Base-by-base conservation (phyloP, 2,797 vertebrate genomes). In the Tokudaia tokunoshimensis region DNA sequence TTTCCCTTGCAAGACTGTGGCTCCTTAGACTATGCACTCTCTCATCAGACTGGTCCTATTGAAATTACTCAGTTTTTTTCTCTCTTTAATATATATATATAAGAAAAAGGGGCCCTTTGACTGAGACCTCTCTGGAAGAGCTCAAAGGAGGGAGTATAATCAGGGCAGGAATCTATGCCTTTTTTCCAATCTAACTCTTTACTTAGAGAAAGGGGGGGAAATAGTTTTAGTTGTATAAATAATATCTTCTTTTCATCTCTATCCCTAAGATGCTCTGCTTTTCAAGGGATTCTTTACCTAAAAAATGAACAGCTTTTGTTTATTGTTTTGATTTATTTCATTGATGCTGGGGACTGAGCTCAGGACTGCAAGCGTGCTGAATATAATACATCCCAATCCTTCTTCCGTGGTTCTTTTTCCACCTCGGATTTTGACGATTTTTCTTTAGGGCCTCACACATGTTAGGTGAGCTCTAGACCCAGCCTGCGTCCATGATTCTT, bases 161-260 rank as follows among this genome's bases (percentile, higher is more conserved):
- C 10, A 44, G 7, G 15, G 17, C 2, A 83, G 61, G 74, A 22
- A 78, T 9, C 70, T 76, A 70, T 17, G 37, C 24, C 4, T 52
- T 61, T 6, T 4, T 88, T 86, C 37, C 67, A 86, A 26, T 67
- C 31, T 55, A 52, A 87, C 17, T 87, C 83, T 80, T 44, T 13
- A 34, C 76, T 85, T 20, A 67, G 41, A 97, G 61, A 26, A 79
- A 94, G 24, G 12, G 94, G 94, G 29, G 84, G 83, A 83, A 85
- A n/a, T 17, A 84, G 65, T 81, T 94, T 91, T 94, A 4, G 67
- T 92, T 90, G 70, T 61, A 19, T 92, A 84, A 96, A 63, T 70
- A 91, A 37, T 76, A 61, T 34, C 47, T 91, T 55, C n/a, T 95
- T 55, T 34, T 96, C n/a, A 74, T 91, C 57, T 82, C 76, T 78